A percentile compares a stretch with the other conserved stretches of the same genome.
phyloP scores from a whole-genome alignment of 2,113 vertebrate genomes.

The Ictalurus punctatus region DNA sequence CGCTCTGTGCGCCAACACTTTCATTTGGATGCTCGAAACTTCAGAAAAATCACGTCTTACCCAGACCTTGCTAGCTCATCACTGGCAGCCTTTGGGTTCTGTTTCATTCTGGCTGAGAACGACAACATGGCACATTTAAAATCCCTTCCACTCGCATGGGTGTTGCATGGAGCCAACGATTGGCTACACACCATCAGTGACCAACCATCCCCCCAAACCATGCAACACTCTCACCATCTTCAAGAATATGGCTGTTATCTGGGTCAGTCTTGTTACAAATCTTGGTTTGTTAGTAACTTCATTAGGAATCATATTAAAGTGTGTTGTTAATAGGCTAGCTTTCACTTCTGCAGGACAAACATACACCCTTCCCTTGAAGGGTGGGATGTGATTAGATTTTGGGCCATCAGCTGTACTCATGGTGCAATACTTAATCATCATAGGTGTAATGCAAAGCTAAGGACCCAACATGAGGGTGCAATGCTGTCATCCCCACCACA shows the following conservation, averaged over 20 bases:
- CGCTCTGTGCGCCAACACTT: slow-evolving; percentile 37
- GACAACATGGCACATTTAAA: slow-evolving; percentile 48
- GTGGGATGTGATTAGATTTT: neutral
- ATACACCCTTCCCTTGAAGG: neutral
- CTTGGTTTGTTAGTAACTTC: slow-evolving; percentile 16
- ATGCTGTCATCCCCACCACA: neutral
- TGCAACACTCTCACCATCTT: slow-evolving; percentile 1
- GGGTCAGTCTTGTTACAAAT: slow-evolving; percentile 19
- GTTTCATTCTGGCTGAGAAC: slow-evolving; percentile 49
- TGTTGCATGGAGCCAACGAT: slow-evolving; percentile 47
- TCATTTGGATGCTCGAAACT: slow-evolving; percentile 45
- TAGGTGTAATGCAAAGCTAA: neutral
- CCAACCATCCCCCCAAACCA: slow-evolving; percentile 30
- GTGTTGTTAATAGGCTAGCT: neutral
- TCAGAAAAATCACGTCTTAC: slow-evolving; percentile 50
- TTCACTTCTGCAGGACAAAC: neutral
- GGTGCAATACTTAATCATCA: neutral
- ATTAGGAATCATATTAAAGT: neutral
- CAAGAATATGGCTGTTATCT: slow-evolving; percentile 30
- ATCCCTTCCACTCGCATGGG: slow-evolving; percentile 48
- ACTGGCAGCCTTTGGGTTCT: slow-evolving; percentile 41
- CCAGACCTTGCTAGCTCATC: slow-evolving; percentile 39
- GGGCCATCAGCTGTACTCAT: slow-evolving; percentile 15
- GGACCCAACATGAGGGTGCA: neutral
- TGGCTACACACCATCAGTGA: slow-evolving; percentile 50